Conservation (phyloP, 2,113 vertebrate genomes). For the Gambusia holbrooki region DNA sequence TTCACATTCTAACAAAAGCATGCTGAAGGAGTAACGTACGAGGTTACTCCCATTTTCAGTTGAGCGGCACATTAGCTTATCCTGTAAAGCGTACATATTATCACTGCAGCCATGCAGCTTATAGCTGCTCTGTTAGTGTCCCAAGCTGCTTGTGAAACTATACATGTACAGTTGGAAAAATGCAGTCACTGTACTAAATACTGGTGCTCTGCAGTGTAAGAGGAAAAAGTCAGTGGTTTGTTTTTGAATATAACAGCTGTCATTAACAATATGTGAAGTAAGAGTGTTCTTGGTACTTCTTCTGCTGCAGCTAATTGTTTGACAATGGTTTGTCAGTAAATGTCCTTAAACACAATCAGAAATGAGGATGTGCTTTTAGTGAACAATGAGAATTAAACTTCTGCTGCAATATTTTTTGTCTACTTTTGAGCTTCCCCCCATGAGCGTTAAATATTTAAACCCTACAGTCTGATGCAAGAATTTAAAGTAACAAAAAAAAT, state of each 20-base stretch:
- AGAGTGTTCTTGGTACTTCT: constrained; percentile 34
- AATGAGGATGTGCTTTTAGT: not conserved
- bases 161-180: constrained; percentile 7
- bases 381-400: not conserved
- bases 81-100: constrained; percentile 3
- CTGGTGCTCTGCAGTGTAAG: not conserved
- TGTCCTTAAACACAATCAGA: not conserved
- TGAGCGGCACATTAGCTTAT: constrained; percentile 8
- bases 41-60: constrained; percentile 32
- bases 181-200: constrained; percentile 4
- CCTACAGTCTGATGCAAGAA: not conserved
- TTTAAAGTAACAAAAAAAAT: no score
- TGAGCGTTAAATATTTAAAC: constrained; percentile 12
- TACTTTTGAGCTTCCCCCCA: not conserved
- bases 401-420: not conserved
- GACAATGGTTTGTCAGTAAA: not conserved
- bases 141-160: constrained; percentile 23
- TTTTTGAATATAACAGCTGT: constrained; percentile 13
- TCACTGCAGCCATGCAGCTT: constrained; percentile 23
- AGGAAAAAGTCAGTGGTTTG: constrained; percentile 9
- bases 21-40: constrained; percentile 2
- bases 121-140: constrained; percentile 15
- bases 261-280: not conserved
- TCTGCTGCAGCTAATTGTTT: constrained; percentile 26
- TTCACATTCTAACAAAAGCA: constrained; percentile 46